Percentiles rank a stretch among this genome's conserved stretches.
phyloP scores from a whole-genome alignment of 35 echinoderm and acorn worm genomes.

The Apostichopus japonicus region DNA sequence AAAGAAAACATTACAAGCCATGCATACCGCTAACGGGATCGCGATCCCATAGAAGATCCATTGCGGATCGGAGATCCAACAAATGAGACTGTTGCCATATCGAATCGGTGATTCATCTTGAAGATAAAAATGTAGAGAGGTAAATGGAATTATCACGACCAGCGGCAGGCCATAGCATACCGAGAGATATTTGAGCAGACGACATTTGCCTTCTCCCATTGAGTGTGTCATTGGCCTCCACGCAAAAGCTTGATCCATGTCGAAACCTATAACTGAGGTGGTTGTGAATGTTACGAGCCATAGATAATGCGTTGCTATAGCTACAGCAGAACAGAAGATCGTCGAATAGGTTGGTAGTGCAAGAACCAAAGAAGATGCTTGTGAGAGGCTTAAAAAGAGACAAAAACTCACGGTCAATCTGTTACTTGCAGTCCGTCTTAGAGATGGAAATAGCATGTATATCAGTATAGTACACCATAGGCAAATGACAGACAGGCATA shows the following conservation, averaged over 20 bases:
- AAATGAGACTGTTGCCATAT: background rate
- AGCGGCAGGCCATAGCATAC: background rate
- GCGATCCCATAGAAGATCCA: slow-evolving; percentile 7
- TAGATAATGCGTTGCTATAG: background rate
- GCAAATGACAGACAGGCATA: slow-evolving; percentile 16
- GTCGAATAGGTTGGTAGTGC: background rate
- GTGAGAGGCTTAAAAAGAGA: background rate
- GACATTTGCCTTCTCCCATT: background rate
- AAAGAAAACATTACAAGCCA: background rate
- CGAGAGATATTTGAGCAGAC: slow-evolving; percentile 9
- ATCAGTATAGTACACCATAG: background rate
- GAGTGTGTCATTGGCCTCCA: slow-evolving; percentile 15
- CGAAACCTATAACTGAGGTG: slow-evolving; percentile 20
- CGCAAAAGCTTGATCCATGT: slow-evolving; percentile 21
- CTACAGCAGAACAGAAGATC: background rate
- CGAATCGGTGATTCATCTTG: background rate
- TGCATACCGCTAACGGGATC: slow-evolving; percentile 16
- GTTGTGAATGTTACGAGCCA: slow-evolving; percentile 7
- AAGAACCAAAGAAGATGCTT: background rate
- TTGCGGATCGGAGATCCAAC: slow-evolving; percentile 19
- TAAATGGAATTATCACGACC: background rate
- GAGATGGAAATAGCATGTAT: background rate
- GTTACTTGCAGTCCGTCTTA: background rate
- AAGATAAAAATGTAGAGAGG: background rate
- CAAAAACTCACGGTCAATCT: background rate